phyloP scores from a whole-genome alignment of 2,113 vertebrate genomes.

The Lycocorax pyrrhopterus region DNA sequence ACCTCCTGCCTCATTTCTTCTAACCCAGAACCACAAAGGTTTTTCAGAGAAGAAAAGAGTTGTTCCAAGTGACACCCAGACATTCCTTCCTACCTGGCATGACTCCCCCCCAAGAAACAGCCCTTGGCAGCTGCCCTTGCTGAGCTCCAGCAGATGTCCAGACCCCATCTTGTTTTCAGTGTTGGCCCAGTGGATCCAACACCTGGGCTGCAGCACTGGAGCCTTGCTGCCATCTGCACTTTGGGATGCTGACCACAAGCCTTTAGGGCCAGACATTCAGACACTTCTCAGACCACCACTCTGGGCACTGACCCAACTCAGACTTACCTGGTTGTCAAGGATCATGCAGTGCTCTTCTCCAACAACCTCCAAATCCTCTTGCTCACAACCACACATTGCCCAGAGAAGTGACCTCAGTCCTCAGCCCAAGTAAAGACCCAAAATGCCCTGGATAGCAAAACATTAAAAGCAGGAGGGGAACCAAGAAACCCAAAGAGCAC shows the following conservation, averaged over 20 bases:
- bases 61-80: not conserved
- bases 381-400: too few relatives aligned
- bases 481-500: too few relatives aligned
- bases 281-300: accelerated
- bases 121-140: too few relatives aligned
- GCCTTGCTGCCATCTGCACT: not conserved
- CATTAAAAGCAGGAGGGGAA: too few relatives aligned
- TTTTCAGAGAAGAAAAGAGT: not conserved
- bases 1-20: not conserved
- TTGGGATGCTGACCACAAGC: not conserved
- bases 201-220: not conserved
- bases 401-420: too few relatives aligned
- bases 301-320: not conserved
- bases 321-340: too few relatives aligned
- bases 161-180: accelerated
- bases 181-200: not conserved
- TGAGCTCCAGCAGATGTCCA: not conserved
- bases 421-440: too few relatives aligned
- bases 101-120: not conserved
- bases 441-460: too few relatives aligned
- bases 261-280: not conserved
- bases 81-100: not conserved
- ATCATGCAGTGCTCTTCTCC: too few relatives aligned
- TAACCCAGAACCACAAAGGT: not conserved
- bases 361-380: too few relatives aligned